Evolutionary conservation across 2,113 vertebrate species (phyloP), one percentile per base, ranked within the genome.

Genomic region (Brachionichthys hirsutus): DNA sequence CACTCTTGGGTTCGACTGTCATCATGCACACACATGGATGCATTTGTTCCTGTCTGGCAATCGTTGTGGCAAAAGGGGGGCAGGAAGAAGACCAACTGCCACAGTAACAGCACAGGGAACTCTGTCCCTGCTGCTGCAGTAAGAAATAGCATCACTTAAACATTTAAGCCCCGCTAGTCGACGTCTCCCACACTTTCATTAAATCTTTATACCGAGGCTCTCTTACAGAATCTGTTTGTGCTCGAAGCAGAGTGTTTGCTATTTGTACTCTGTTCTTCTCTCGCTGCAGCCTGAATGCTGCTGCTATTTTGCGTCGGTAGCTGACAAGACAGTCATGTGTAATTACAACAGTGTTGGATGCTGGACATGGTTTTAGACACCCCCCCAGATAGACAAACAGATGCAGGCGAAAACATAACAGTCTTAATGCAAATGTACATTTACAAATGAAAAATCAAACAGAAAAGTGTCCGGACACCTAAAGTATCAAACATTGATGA

Each of bases 81-180:
- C 57, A 73, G 67, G 58, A 68, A 45, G 62, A 62, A 48, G 61
- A 56, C 71, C 73, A n/a, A 63, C 61, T 50, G 64, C 58, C 69
- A 52, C 60, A 46, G 59, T 63, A 75, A 80, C 66, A 74, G 49
- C 58, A 52, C 69, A 62, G 78, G 78, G 84, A 80, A 70, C 53
- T 20, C 30, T 48, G 12, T 54, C 65, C 75, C 63, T 12, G 14
- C 54, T 66, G 62, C 12, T 10, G 53, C 65, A 35, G 75, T 9
- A 54, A 83, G 65, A 83, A 86, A 83, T 80, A 79, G 80, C 67
- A 78, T 53, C 69, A 66, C 74, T 86, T 80, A 85, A 88, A 87
- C 67, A 89, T 89, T 87, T 80, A 86, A 80, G 79, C 38, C 60
- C 59, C 54, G 59, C 56, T 70, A 82, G 78, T 75, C 51, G 50